Evolutionary conservation across 2,888 invertebrate species (phyloP), one percentile per base, ranked within the genome.

Genomic region (Mellilla xanthometata): DNA sequence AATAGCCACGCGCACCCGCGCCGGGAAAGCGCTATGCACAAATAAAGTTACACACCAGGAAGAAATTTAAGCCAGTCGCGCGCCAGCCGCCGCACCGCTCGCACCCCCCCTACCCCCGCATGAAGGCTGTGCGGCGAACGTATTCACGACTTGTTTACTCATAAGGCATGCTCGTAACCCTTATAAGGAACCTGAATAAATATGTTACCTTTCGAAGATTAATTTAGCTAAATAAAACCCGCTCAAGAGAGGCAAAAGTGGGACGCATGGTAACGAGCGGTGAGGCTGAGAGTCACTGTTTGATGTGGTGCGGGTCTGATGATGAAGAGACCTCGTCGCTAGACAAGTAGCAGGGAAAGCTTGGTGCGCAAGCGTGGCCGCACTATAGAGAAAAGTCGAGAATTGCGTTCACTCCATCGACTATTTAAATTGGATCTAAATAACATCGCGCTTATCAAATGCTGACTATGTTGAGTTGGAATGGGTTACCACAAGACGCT

Each of bases 21-120:
- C 72, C 65, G 75, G 82, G 77, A 80, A 83, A 80, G 80, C 81
- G 82, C 81, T 81, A 80, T 84, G 86, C 85, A 81, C 85, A 83
- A 81, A 85, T 85, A 86, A 81, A 81, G 78, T 72, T 76, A 76
- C 70, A 65, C 72, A 72, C 65, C 69, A 71, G 72, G 73, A 73
- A 70, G 81, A 82, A 81, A 82, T 76, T 68, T 71, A 77, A 82
- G 72, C 71, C 72, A 74, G 56, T 65, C 65, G 65, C 64, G 64
- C 55, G 54, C 64, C 54, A 58, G 59, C 62, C 65, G 69, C 63
- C 63, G 59, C 45, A 52, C 62, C 56, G 56, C 58, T 50, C 48
- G 52, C 53, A 61, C 63, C 58, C 54, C 31, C 23, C 34, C 31
- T 24, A 35, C 39, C 12, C 26, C 15, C 24, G 10, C 32, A 38